Conservation (phyloP, 2,797 vertebrate genomes). For the Molossus molossus region DNA sequence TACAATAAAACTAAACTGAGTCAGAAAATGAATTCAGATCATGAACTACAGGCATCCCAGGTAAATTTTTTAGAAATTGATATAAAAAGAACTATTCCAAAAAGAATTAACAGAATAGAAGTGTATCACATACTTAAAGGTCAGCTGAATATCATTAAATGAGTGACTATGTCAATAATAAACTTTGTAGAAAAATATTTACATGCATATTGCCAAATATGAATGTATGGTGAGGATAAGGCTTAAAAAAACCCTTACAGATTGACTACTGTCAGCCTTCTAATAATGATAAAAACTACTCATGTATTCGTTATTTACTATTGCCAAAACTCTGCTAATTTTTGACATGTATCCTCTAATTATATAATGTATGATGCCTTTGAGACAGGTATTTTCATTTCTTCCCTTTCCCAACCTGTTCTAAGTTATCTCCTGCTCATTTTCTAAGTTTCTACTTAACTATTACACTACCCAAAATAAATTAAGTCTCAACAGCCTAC, state of each 20-base stretch:
- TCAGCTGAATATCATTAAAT: slow-evolving; percentile 71
- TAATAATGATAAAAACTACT: neutral
- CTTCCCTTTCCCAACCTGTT: neutral
- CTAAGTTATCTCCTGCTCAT: neutral
- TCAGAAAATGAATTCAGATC: slow-evolving; percentile 35
- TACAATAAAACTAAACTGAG: slow-evolving; percentile 78
- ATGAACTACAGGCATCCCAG: neutral
- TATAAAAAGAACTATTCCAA: neutral
- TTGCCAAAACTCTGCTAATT: neutral
- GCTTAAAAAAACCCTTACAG: neutral
- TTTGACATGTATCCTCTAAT: neutral
- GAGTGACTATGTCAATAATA: slow-evolving; percentile 6
- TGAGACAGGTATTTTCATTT: neutral
- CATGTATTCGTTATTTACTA: neutral
- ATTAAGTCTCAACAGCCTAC: neutral
- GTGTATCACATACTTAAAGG: slow-evolving; percentile 63
- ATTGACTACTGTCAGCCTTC: neutral
- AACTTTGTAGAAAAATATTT: slow-evolving; percentile 58
- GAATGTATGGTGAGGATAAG: neutral
- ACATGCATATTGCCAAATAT: neutral
- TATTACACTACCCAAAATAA: slow-evolving; percentile 24
- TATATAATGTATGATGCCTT: neutral
- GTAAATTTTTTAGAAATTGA: slow-evolving; percentile 51
- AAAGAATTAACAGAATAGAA: slow-evolving; percentile 75
- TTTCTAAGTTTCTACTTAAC: slow-evolving; percentile 11